A percentile compares a stretch with the other conserved stretches of the same genome.
These are phyloP conservation scores for Micrasema minimum DNA, from an alignment of 1,140 invertebrate genomes.

Conservation along the genomic window DNA sequence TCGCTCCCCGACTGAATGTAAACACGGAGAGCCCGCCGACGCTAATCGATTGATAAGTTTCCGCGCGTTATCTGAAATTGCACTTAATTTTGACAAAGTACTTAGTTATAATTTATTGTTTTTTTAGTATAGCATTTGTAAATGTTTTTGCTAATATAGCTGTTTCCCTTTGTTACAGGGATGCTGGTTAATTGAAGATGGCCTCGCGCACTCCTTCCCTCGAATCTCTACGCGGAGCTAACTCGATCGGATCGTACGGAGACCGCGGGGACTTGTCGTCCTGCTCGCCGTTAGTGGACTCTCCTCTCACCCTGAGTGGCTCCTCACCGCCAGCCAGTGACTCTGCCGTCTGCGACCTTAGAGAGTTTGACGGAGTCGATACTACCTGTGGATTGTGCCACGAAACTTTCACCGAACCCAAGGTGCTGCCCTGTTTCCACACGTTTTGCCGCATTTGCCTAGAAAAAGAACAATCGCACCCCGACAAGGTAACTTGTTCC, in stretches of 20 bases:
- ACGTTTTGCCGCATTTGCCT: conserved; percentile 84
- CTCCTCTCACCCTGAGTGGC: conserved; percentile 82
- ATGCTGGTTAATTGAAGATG: conserved; percentile 70
- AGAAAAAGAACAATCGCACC: conserved; percentile 76
- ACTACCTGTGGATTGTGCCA: conserved; percentile 84
- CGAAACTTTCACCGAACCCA: conserved; percentile 78
- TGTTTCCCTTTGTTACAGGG: conserved; percentile 62
- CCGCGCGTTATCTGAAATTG: conserved; percentile 9
- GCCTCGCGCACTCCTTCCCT: conserved; percentile 82
- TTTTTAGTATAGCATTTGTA: no score
- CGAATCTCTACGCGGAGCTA: conserved; percentile 88
- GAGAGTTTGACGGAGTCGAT: conserved; percentile 67
- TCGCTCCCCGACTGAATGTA: conserved; percentile 41
- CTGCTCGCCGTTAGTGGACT: conserved; percentile 71
- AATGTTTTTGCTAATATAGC: conserved; percentile 11
- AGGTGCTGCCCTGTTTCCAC: conserved; percentile 85
- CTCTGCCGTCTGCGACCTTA: conserved; percentile 79
- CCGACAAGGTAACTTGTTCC: conserved; percentile 85
- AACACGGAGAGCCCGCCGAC: conserved; percentile 42
- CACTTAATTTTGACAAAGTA: conserved; percentile 7
- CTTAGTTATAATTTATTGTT: conserved; percentile 1
- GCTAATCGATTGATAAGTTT: conserved; percentile 28
- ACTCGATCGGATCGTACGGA: conserved; percentile 85
- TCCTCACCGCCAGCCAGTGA: conserved; percentile 84
- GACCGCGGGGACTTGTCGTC: conserved; percentile 73